These are phyloP conservation scores for Pantala flavescens DNA, from an alignment of 1,140 invertebrate genomes.

Conservation along the genomic window DNA sequence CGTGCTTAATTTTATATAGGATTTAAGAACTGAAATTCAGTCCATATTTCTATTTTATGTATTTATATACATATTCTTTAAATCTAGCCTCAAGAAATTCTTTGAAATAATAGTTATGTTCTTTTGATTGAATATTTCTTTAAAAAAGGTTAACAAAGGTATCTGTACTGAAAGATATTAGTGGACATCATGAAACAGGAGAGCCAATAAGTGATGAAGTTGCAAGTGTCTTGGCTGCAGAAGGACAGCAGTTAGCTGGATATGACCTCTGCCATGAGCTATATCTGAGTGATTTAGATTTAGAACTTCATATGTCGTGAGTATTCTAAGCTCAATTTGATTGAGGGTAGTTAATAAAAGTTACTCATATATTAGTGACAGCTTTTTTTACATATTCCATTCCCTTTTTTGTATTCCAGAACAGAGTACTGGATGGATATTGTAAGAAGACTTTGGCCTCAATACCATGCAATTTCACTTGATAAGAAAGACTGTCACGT, in stretches of 20 bases:
- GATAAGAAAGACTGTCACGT: conserved; percentile 68
- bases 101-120: no score
- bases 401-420: conserved; percentile 23
- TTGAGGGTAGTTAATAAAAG: no score
- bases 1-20: no score
- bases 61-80: no score
- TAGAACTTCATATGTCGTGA: conserved; percentile 55
- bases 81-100: no score
- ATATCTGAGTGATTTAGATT: conserved; percentile 72
- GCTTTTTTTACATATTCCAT: not conserved
- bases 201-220: conserved; percentile 55
- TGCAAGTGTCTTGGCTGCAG: conserved; percentile 49
- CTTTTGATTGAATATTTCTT: no score
- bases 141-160: conserved; percentile 53
- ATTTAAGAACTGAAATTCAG: no score
- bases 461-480: conserved; percentile 60
- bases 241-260: conserved; percentile 61
- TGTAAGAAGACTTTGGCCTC: conserved; percentile 62
- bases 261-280: conserved; percentile 70
- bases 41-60: no score
- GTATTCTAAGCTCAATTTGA: not conserved
- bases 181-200: conserved; percentile 59
- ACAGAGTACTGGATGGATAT: conserved; percentile 66
- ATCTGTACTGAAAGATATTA: conserved; percentile 53
- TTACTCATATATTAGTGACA: no score